Evolutionary conservation across 1,140 invertebrate species (phyloP).

Genomic region (Triops longicaudatus): DNA sequence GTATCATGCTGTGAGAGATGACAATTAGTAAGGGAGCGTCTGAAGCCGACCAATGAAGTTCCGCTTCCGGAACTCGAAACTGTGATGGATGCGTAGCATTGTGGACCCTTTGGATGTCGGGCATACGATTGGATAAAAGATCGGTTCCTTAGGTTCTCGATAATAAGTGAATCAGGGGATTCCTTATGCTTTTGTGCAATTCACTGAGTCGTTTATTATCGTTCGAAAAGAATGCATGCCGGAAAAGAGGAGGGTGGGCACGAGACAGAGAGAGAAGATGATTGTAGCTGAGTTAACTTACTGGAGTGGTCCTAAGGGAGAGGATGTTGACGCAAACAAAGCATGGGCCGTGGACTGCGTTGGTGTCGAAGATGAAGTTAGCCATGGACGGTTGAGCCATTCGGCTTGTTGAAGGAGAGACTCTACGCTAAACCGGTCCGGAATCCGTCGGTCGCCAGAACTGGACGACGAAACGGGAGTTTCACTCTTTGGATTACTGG

Average conservation of each 20-base stretch:
- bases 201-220: not conserved
- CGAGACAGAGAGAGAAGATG: not conserved
- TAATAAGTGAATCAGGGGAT: constrained; percentile 4
- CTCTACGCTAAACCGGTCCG: not conserved
- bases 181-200: not conserved
- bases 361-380: not conserved
- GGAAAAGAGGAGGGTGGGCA: not conserved
- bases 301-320: constrained; percentile 10
- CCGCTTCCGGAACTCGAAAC: not conserved
- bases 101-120: not conserved
- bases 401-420: not conserved
- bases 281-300: not conserved
- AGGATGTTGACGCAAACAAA: constrained; percentile 1
- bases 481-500: not conserved
- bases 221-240: not conserved
- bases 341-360: constrained; percentile 13
- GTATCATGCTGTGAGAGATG: constrained; percentile 2
- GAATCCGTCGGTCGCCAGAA: not conserved
- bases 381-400: constrained; percentile 2
- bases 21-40: not conserved
- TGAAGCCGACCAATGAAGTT: constrained; percentile 11
- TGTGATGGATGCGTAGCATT: not conserved
- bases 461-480: not conserved
- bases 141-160: not conserved
- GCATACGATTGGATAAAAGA: not conserved